Evolutionary conservation across 2,797 vertebrate species (phyloP).

Genomic region (Leptodactylus fallax): DNA sequence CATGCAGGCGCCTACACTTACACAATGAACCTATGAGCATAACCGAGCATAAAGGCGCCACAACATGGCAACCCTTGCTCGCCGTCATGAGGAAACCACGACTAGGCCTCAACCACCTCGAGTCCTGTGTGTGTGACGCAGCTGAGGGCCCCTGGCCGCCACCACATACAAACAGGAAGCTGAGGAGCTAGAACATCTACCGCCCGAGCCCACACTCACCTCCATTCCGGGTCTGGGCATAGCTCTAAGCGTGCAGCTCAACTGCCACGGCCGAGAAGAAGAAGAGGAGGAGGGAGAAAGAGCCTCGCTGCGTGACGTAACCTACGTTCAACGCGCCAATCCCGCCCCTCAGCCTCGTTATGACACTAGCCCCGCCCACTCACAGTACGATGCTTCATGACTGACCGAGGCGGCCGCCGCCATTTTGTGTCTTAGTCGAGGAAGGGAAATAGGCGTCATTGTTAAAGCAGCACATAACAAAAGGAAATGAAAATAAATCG

Average conservation of each 20-base stretch:
- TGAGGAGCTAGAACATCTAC: not conserved
- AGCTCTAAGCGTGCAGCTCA: not conserved
- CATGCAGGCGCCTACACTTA: too few relatives aligned
- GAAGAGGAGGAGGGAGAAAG: not conserved
- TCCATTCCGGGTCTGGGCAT: conserved; percentile 77
- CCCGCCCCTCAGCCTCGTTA: conserved; percentile 10
- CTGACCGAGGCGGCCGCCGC: not conserved
- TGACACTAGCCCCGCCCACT: not conserved
- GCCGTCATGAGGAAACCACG: not conserved
- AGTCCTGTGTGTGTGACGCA: too few relatives aligned
- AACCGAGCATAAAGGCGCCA: not conserved
- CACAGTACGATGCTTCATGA: not conserved
- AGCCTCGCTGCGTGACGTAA: not conserved
- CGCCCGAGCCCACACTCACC: conserved; percentile 68
- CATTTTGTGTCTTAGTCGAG: not conserved
- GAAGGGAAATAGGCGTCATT: not conserved
- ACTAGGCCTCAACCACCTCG: too few relatives aligned
- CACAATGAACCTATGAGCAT: too few relatives aligned
- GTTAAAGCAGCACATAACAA: not conserved
- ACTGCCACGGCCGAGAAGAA: conserved; percentile 16
- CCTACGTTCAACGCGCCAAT: not conserved
- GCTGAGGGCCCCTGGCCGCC: too few relatives aligned
- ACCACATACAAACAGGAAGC: too few relatives aligned
- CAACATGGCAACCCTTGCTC: not conserved
- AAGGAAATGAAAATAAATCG: not conserved